Conservation (phyloP, 2,113 vertebrate genomes). For the Pipa parva region DNA sequence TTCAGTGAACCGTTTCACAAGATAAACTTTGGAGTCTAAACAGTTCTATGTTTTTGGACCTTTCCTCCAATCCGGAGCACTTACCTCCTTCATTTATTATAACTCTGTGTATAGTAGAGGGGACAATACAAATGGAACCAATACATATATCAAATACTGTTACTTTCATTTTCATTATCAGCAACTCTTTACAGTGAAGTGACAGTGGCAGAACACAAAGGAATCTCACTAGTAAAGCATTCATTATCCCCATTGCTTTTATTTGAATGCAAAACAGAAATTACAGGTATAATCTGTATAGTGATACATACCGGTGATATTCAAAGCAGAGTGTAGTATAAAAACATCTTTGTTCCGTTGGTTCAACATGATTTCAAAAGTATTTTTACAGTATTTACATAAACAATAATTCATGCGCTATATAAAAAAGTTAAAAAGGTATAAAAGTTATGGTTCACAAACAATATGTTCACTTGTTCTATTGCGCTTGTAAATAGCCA, state of each 20-base stretch:
- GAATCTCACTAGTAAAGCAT: not conserved
- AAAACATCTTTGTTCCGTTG: conserved; percentile 54
- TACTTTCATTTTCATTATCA: too few relatives aligned
- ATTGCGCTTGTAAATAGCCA: conserved; percentile 42
- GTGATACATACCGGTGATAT: conserved; percentile 62
- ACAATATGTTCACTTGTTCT: conserved; percentile 46
- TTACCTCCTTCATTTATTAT: too few relatives aligned
- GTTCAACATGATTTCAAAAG: conserved; percentile 50
- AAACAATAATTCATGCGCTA: conserved; percentile 50
- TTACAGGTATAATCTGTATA: conserved; percentile 62
- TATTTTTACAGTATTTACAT: conserved; percentile 49
- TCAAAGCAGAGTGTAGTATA: conserved; percentile 54
- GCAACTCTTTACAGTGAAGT: not conserved
- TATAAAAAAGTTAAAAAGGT: conserved; percentile 30
- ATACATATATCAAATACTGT: too few relatives aligned
- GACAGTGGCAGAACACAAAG: conserved; percentile 4
- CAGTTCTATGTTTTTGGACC: too few relatives aligned
- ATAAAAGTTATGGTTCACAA: conserved; percentile 45
- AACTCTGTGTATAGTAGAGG: too few relatives aligned
- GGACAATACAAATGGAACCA: too few relatives aligned
- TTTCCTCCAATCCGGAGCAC: too few relatives aligned
- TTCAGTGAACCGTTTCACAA: too few relatives aligned
- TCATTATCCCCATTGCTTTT: conserved; percentile 58
- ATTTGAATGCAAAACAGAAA: conserved; percentile 74
- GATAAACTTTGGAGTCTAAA: too few relatives aligned